phyloP scores from a whole-genome alignment of 2,888 invertebrate genomes.

The Scaptomyza polygonia region DNA sequence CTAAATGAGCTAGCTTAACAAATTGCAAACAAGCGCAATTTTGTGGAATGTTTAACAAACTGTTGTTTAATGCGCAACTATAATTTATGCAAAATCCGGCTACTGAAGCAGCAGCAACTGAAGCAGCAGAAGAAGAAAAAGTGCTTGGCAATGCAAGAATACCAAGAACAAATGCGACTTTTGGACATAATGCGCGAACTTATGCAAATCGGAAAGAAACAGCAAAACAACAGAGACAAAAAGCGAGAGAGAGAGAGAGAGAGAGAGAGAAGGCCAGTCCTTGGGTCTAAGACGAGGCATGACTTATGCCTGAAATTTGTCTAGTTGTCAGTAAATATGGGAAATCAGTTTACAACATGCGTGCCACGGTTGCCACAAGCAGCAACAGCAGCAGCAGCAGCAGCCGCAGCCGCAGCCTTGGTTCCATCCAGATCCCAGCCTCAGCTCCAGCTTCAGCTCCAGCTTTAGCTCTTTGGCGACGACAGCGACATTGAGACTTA shows the following conservation, averaged over 20 bases:
- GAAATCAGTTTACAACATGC: slow-evolving; percentile 83
- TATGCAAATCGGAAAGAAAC: slow-evolving; percentile 67
- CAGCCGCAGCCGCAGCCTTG: slow-evolving; percentile 10
- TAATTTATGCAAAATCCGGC: slow-evolving; percentile 67
- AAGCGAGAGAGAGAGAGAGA: neutral
- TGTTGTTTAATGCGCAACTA: slow-evolving; percentile 72
- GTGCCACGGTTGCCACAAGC: slow-evolving; percentile 62
- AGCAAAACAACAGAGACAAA: neutral
- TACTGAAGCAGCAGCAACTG: slow-evolving; percentile 20
- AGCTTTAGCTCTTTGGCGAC: slow-evolving; percentile 21
- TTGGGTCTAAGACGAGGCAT: slow-evolving; percentile 73
- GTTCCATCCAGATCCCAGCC: slow-evolving; percentile 14
- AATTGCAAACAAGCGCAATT: slow-evolving; percentile 72
- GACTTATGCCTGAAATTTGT: slow-evolving; percentile 84
- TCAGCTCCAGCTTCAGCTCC: slow-evolving; percentile 14
- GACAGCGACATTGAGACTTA: slow-evolving; percentile 77
- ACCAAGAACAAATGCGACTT: slow-evolving; percentile 79
- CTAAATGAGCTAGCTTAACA: slow-evolving; percentile 58
- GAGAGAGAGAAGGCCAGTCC: slow-evolving; percentile 29
- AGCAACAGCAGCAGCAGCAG: slow-evolving; percentile 8
- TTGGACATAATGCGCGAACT: slow-evolving; percentile 81
- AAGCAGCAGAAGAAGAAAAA: slow-evolving; percentile 1
- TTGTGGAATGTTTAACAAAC: slow-evolving; percentile 63
- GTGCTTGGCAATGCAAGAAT: slow-evolving; percentile 29
- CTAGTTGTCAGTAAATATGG: slow-evolving; percentile 85